phyloP scores from a whole-genome alignment of 2,797 vertebrate genomes.

The Anisognathus igniventris region DNA sequence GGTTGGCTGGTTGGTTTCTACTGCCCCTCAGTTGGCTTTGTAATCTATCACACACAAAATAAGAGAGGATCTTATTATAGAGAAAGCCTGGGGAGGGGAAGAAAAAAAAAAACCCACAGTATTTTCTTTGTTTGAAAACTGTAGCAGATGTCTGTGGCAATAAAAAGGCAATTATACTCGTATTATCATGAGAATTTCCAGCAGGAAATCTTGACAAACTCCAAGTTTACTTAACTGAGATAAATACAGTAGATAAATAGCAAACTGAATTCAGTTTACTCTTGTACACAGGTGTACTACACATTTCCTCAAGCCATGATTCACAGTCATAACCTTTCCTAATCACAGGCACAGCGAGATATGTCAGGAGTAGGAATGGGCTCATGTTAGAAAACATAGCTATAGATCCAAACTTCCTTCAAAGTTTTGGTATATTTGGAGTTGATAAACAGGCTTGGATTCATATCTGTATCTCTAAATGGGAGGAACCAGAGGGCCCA shows the following conservation, averaged over 20 bases:
- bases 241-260: constrained; percentile 72
- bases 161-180: constrained; percentile 71
- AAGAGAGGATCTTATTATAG: not conserved
- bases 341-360: constrained; percentile 61
- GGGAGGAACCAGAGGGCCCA: not conserved
- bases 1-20: not conserved
- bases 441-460: not conserved
- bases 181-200: constrained; percentile 69
- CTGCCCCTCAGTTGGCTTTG: not conserved
- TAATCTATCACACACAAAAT: constrained; percentile 21
- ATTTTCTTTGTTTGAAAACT: constrained; percentile 67
- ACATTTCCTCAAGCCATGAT: constrained; percentile 59
- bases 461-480: not conserved
- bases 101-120: not conserved
- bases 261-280: constrained; percentile 66
- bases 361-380: constrained; percentile 17
- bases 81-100: not conserved
- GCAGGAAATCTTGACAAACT: constrained; percentile 71
- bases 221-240: constrained; percentile 71
- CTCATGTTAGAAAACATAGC: constrained; percentile 8
- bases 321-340: constrained; percentile 65
- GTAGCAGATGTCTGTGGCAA: constrained; percentile 73
- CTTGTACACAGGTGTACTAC: constrained; percentile 63
- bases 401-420: constrained; percentile 18
- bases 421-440: not conserved